Percentiles rank a stretch among this genome's conserved stretches.
phyloP scores from a whole-genome alignment of 1,140 invertebrate genomes.

The Zeugodacus cucurbitae region DNA sequence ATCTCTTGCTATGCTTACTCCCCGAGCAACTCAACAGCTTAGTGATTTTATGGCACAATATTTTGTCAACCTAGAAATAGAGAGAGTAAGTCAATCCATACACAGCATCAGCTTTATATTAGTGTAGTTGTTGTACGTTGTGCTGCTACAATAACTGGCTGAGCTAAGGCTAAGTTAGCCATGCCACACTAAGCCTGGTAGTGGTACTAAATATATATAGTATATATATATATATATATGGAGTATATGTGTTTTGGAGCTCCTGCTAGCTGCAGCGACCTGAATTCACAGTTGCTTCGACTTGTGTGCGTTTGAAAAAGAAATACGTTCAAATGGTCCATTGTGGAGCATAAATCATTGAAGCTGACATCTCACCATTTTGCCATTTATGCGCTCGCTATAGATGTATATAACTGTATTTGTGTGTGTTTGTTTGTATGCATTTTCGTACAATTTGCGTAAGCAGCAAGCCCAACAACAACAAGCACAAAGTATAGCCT shows the following conservation, averaged over 20 bases:
- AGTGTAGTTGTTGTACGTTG: too few species aligned
- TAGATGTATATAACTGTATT: background rate
- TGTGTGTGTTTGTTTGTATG: slow-evolving; percentile 1
- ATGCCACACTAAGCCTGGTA: background rate
- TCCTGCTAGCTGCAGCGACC: background rate
- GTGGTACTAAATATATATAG: background rate
- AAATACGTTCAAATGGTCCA: slow-evolving; percentile 53
- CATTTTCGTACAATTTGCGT: slow-evolving; percentile 41
- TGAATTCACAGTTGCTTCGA: background rate
- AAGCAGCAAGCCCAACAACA: slow-evolving; percentile 28
- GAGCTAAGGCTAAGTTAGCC: background rate
- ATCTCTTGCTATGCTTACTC: background rate
- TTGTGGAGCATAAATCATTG: slow-evolving; percentile 64
- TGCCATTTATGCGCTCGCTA: background rate
- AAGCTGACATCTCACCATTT: slow-evolving; percentile 64
- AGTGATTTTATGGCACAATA: too few species aligned
- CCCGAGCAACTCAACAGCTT: too few species aligned
- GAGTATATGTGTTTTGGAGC: background rate
- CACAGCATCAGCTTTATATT: background rate
- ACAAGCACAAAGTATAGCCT: background rate
- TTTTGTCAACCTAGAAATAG: background rate
- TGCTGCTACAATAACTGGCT: background rate
- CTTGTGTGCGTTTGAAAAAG: slow-evolving; percentile 47
- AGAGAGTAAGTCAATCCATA: background rate
- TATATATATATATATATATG: too few species aligned